Conservation (phyloP, 35 echinoderm and acorn worm genomes). For the Lytechinus pictus region DNA sequence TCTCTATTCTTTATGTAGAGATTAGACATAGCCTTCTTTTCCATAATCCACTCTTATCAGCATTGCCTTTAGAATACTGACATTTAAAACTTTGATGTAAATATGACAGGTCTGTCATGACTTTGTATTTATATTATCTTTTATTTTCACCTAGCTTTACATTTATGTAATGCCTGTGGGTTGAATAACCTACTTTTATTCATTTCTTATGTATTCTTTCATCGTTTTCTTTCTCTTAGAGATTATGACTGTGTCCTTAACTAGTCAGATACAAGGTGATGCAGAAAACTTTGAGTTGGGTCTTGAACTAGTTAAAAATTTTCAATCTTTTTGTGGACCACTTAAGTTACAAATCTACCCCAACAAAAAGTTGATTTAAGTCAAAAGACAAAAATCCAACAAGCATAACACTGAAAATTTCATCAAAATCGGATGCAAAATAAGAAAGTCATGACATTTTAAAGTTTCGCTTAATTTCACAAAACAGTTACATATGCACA, state of each 20-base stretch:
- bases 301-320: too few species aligned
- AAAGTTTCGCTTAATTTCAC: too few species aligned
- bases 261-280: too few species aligned
- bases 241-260: not conserved
- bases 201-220: not conserved
- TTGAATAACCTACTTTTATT: not conserved
- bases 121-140: not conserved
- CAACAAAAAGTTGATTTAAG: too few species aligned
- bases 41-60: not conserved
- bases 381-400: too few species aligned
- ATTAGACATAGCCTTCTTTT: not conserved
- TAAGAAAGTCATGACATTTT: too few species aligned
- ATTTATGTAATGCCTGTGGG: not conserved
- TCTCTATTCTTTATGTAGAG: not conserved
- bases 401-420: too few species aligned
- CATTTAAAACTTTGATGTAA: constrained; percentile 1
- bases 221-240: not conserved
- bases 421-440: too few species aligned
- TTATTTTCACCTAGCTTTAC: not conserved
- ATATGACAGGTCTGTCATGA: not conserved
- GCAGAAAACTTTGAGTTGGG: too few species aligned
- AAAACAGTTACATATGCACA: too few species aligned
- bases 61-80: not conserved
- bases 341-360: too few species aligned
- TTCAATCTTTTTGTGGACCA: too few species aligned